Percentiles rank a stretch among this genome's conserved stretches.
Evolutionary conservation across 2,888 invertebrate species (phyloP).

Genomic region (Fissipunctia ypsillon): DNA sequence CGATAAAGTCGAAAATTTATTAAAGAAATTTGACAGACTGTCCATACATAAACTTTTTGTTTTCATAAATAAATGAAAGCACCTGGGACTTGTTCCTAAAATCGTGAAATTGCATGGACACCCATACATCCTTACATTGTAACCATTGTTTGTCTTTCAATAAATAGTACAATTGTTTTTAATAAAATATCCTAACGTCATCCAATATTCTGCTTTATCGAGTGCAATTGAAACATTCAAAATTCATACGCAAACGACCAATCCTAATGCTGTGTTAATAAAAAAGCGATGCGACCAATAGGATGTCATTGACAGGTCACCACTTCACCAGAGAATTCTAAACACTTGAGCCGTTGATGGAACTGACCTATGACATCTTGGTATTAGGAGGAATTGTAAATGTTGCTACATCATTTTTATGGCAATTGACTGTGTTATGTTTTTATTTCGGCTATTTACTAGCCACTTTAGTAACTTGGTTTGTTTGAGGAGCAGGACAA

Average conservation of each 20-base stretch:
- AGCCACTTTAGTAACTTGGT: background rate
- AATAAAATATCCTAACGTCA: slow-evolving; percentile 27
- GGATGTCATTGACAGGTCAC: slow-evolving; percentile 44
- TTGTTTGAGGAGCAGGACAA: background rate
- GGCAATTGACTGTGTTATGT: slow-evolving; percentile 1
- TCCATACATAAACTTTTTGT: too few relatives aligned
- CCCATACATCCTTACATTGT: background rate
- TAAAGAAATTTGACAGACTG: too few relatives aligned
- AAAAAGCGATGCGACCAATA: slow-evolving; percentile 55
- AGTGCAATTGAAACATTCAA: slow-evolving; percentile 46
- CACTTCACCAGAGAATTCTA: slow-evolving; percentile 18
- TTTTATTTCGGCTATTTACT: background rate
- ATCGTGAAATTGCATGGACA: background rate
- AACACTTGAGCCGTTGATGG: slow-evolving; percentile 57
- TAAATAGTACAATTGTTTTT: slow-evolving; percentile 1
- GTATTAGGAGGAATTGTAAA: background rate
- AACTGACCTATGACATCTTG: slow-evolving; percentile 41
- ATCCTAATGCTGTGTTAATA: slow-evolving; percentile 45
- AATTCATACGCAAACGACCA: slow-evolving; percentile 32
- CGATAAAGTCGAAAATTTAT: too few relatives aligned
- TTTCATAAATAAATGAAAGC: background rate
- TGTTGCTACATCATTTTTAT: background rate
- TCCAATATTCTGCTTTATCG: slow-evolving; percentile 6
- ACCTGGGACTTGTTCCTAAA: background rate
- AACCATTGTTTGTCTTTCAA: background rate